Evolutionary conservation across 2,113 vertebrate genomes (phyloP), one percentile per base, ranked within the genome.

Genomic region (Antigone vipio): DNA sequence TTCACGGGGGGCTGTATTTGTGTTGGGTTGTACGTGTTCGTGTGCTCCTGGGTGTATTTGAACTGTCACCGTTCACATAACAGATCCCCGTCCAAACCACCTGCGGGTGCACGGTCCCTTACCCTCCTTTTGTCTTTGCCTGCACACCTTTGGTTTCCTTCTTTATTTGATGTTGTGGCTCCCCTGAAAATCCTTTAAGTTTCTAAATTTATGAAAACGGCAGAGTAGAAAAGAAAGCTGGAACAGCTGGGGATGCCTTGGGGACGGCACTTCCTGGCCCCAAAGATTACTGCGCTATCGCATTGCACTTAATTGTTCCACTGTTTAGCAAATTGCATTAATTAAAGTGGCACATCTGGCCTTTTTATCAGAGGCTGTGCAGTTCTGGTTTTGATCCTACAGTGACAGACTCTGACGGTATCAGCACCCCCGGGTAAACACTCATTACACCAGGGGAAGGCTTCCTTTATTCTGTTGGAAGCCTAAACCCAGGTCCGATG

Each of bases 281-380:
- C 42, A 2, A 9, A 59, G 84, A 91, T 93, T 88, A 90, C 78
- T 15, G 69, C 0, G 11, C 95, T 95, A 94, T 97, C 91, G 0
- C 15, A 0, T 97, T 92, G 95, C 95, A 80, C 77, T 88, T 80
- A 88, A 96, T 92, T 91, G 71, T 32, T 79, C n/a, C 87, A 73
- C 74, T 91, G 93, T 76, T 95, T 85, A 94, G 89, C 93, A 95
- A 97, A 97, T 95, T 95, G 59, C 89, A 89, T 95, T 97, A 96
- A 97, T 97, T 95, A 95, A 79, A 94, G 89, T 23, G 74, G 81
- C 96, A 96, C 96, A 95, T 97, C 89, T 97, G 96, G 89, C 71
- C 81, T 40, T 73, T 89, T 96, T 96, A 97, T 97, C 97, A 35
- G 84, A 56, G 89, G 35, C 91, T n/a, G 73, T 42, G 71, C 77